A percentile compares a stretch with the other conserved stretches of the same genome.
These are phyloP conservation scores for Epinotia brunnichana DNA, from an alignment of 2,888 invertebrate species.

Conservation along the genomic window DNA sequence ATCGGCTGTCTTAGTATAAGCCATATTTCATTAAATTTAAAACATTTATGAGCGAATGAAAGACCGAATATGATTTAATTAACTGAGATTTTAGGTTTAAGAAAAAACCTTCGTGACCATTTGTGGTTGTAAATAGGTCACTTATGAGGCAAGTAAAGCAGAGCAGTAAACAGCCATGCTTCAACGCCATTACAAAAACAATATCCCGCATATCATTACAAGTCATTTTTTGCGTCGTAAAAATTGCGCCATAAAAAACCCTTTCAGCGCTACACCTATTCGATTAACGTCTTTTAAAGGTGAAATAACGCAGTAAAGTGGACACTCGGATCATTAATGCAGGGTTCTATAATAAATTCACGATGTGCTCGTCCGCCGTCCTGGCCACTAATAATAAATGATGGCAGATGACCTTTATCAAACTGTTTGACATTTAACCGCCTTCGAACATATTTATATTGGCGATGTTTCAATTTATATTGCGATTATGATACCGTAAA, in stretches of 20 bases:
- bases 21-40: too few species aligned
- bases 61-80: too few species aligned
- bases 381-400: conserved; percentile 64
- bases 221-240: background rate
- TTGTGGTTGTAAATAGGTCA: too few species aligned
- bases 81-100: too few species aligned
- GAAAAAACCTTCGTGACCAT: too few species aligned
- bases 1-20: too few species aligned
- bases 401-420: conserved; percentile 67
- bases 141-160: too few species aligned
- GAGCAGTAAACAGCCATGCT: too few species aligned
- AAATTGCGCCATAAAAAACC: background rate
- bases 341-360: conserved; percentile 56
- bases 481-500: background rate
- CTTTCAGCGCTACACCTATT: conserved; percentile 8
- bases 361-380: conserved; percentile 45
- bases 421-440: conserved; percentile 62
- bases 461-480: conserved; percentile 32
- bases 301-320: conserved; percentile 45
- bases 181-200: background rate
- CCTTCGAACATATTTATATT: conserved; percentile 41
- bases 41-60: too few species aligned
- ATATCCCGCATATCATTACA: background rate
- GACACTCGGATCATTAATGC: conserved; percentile 63
- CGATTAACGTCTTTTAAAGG: conserved; percentile 37